A percentile compares a stretch with the other conserved stretches of the same genome.
phyloP scores from a whole-genome alignment of 2,797 vertebrate species.

The Chelon labrosus region DNA sequence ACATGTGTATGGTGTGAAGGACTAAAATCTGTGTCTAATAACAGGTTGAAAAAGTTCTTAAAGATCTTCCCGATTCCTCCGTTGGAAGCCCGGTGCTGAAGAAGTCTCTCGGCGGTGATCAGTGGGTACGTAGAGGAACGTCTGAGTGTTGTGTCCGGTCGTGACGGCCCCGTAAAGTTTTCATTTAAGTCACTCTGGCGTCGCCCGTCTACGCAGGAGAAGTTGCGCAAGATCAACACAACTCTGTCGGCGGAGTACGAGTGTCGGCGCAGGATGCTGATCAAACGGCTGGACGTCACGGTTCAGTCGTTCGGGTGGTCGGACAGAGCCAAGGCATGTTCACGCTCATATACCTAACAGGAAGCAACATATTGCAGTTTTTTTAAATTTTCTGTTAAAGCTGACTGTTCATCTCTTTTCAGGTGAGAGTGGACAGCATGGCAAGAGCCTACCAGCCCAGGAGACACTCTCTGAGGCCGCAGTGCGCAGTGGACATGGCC shows the following conservation, averaged over 20 bases:
- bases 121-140: slow-evolving; percentile 85
- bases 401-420: neutral
- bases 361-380: too few species aligned
- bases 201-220: slow-evolving; percentile 81
- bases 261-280: slow-evolving; percentile 94
- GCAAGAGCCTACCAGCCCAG: slow-evolving; percentile 93
- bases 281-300: slow-evolving; percentile 96
- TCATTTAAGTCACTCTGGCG: neutral
- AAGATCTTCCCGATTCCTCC: slow-evolving; percentile 84
- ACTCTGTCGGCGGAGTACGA: slow-evolving; percentile 91
- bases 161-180: neutral
- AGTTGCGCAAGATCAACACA: slow-evolving; percentile 88
- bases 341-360: too few species aligned
- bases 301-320: slow-evolving; percentile 98
- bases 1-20: neutral
- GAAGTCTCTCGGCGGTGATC: slow-evolving; percentile 85
- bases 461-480: slow-evolving; percentile 87
- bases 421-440: slow-evolving; percentile 95
- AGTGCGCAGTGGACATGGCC: slow-evolving; percentile 85
- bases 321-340: slow-evolving; percentile 92
- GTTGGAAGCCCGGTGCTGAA: slow-evolving; percentile 88
- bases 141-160: neutral
- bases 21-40: slow-evolving; percentile 43
- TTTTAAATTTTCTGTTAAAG: too few species aligned
- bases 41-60: slow-evolving; percentile 87